phyloP scores from a whole-genome alignment of 1,140 invertebrate species.

The Heliconius eleuchia region DNA sequence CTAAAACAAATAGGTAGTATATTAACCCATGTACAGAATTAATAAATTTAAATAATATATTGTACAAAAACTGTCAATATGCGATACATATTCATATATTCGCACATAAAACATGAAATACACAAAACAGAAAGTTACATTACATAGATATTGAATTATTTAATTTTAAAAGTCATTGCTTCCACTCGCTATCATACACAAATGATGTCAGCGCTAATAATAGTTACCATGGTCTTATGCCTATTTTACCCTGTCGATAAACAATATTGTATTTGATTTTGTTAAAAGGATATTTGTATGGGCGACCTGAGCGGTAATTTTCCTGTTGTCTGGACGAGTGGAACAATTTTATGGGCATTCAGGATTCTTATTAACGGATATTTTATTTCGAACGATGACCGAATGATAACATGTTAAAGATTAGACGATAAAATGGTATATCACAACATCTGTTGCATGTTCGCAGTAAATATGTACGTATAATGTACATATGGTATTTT shows the following conservation, averaged over 20 bases:
- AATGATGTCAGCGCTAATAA: slow-evolving; percentile 22
- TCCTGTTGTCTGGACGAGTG: slow-evolving; percentile 23
- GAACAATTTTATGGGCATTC: background rate
- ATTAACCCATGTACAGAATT: too few species aligned
- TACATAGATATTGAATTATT: slow-evolving; percentile 10
- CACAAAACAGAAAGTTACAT: background rate
- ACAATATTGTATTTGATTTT: slow-evolving; percentile 20
- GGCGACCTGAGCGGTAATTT: background rate
- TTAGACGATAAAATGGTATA: slow-evolving; percentile 26
- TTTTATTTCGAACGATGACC: slow-evolving; percentile 33
- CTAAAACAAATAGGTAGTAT: too few species aligned
- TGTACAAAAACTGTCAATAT: too few species aligned
- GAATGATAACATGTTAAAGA: slow-evolving; percentile 24
- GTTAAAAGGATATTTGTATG: slow-evolving; percentile 24
- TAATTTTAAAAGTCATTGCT: slow-evolving; percentile 12
- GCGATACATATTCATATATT: too few species aligned
- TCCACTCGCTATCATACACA: slow-evolving; percentile 9
- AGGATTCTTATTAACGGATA: slow-evolving; percentile 25
- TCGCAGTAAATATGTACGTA: slow-evolving; percentile 3
- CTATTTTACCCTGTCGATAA: slow-evolving; percentile 21
- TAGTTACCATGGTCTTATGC: slow-evolving; percentile 20
- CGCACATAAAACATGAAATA: background rate
- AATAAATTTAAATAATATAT: too few species aligned
- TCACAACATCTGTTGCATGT: slow-evolving; percentile 32
- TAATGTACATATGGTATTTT: slow-evolving; percentile 24